Percentiles rank a stretch among this genome's conserved stretches.
These are phyloP conservation scores for Chrysolina oricalcia DNA, from an alignment of 2,888 invertebrate species.

Conservation along the genomic window DNA sequence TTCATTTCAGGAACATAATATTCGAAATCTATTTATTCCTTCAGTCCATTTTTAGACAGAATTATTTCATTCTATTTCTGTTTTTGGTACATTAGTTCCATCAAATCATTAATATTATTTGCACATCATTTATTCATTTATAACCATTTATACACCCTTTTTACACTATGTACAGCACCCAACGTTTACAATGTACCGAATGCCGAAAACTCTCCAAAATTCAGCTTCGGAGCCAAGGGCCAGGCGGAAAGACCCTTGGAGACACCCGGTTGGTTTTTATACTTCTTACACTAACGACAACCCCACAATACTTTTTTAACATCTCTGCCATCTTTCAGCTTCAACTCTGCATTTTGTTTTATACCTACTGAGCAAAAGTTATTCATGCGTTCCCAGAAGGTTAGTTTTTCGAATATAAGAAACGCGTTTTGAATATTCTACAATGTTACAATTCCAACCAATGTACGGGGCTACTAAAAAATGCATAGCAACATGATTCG, in stretches of 20 bases:
- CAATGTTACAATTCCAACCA: too few relatives aligned
- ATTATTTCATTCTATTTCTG: neutral
- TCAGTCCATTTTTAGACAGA: too few relatives aligned
- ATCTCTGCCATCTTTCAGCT: neutral
- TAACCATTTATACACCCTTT: slow-evolving; percentile 72
- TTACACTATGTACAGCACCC: slow-evolving; percentile 72
- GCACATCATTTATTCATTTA: neutral
- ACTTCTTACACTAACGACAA: slow-evolving; percentile 14
- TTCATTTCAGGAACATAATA: neutral
- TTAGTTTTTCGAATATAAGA: too few relatives aligned
- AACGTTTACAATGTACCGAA: slow-evolving; percentile 75
- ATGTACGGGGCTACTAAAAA: too few relatives aligned
- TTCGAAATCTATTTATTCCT: too few relatives aligned
- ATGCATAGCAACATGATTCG: too few relatives aligned
- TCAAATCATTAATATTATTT: neutral
- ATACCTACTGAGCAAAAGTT: neutral
- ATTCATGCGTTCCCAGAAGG: too few relatives aligned
- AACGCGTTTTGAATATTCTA: too few relatives aligned
- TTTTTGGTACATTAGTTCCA: slow-evolving; percentile 9
- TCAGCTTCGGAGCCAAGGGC: slow-evolving; percentile 81
- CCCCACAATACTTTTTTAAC: neutral
- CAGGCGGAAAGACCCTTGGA: slow-evolving; percentile 76
- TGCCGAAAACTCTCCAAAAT: slow-evolving; percentile 77
- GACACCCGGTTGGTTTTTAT: slow-evolving; percentile 75
- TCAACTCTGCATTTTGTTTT: neutral